Conservation (phyloP, 2,113 vertebrate genomes). For the Platichthys stellatus region DNA sequence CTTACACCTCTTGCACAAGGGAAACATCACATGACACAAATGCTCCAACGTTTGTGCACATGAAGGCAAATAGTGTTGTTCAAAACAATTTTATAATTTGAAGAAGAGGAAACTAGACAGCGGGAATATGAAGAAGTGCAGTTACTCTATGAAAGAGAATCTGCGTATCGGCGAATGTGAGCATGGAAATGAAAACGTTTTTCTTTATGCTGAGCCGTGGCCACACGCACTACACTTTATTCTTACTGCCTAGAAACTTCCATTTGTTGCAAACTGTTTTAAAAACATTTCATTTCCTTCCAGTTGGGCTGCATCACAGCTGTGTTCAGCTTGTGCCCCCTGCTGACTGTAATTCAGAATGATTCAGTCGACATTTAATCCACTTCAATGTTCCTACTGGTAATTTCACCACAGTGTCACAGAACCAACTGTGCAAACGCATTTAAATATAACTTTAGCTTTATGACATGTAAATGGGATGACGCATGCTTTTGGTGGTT, state of each 20-base stretch:
- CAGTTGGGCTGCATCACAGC: slow-evolving; percentile 5
- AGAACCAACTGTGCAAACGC: neutral
- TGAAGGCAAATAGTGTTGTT: neutral
- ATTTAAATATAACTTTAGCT: neutral
- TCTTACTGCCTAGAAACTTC: neutral
- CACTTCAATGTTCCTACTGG: neutral
- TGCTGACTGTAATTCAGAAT: slow-evolving; percentile 15
- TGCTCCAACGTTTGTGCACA: neutral
- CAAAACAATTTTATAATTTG: neutral
- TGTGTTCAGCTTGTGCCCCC: slow-evolving; percentile 32
- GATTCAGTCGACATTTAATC: neutral
- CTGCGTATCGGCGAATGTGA: neutral
- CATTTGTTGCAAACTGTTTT: neutral
- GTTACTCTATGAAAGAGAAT: neutral
- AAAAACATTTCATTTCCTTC: neutral
- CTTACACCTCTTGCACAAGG: slow-evolving; percentile 71
- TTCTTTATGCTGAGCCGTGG: neutral
- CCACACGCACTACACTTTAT: neutral
- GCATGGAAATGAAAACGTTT: neutral
- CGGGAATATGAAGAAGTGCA: neutral
- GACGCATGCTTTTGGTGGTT: slow-evolving; percentile 35
- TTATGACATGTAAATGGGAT: neutral
- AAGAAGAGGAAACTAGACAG: neutral
- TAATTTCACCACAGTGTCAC: neutral
- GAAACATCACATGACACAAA: slow-evolving; percentile 21